Base-by-base conservation (phyloP, 2,113 vertebrate genomes). In the Epinephelus lanceolatus region DNA sequence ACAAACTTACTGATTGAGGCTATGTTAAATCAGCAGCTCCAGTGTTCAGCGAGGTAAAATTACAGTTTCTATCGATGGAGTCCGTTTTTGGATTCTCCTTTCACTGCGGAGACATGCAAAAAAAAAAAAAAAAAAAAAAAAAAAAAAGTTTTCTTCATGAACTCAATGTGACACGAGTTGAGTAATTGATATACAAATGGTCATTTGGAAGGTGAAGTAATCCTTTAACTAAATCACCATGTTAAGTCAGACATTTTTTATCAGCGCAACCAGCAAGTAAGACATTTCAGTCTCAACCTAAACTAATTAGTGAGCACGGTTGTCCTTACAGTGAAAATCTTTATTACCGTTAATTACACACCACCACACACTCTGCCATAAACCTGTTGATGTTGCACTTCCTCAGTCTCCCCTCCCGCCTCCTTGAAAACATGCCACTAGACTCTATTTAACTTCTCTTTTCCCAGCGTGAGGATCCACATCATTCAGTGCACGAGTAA, bases 381-480 rank as follows among this genome's bases (percentile, higher is more conserved):
- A 68, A 73, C 21, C 61, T 78, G 40, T 23, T 51, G 45, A 37
- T 81, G 62, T 18, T 57, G 45, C 66, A 11, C 51, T 69, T 55
- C 45, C 52, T 40, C 2, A 6, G 25, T 55, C 45, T 60, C 52
- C 27, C 60, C 37, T 51, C 18, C n/a, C 23, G 30, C 18, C 18
- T 59, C n/a, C 69, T 52, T 17, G 66, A 68, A 37, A 83, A 74
- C 80, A 82, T 19, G 52, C 37, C 30, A 65, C 65, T n/a, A 30
- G 49, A 68, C 84, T 71, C 55, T 19, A 17, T 62, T 76, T 51
- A 59, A 83, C 81, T 52, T 70, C 42, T 66, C 10, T 69, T 77
- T 78, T 71, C 76, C 59, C 69, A 78, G 76, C 71, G 42, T 40
- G 80, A 81, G 78, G 59, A 13, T 78, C 72, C 86, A 89, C 79